Evolutionary conservation across 2,888 invertebrate species (phyloP).

Genomic region (Melitaea athalia): DNA sequence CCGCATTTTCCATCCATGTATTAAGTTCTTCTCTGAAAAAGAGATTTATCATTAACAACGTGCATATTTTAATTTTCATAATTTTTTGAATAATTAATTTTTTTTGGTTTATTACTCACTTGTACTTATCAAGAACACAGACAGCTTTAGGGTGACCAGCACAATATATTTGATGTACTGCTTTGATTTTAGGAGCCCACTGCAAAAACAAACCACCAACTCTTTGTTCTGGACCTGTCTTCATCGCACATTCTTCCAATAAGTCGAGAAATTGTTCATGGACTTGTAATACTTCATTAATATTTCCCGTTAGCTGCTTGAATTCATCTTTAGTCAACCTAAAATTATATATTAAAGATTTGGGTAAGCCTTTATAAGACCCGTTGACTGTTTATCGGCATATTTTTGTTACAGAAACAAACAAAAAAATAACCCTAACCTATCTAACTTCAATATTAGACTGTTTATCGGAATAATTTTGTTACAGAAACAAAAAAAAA

Average conservation of each 20-base stretch:
- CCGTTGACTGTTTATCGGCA: too few relatives aligned
- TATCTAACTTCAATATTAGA: too few relatives aligned
- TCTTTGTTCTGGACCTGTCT: constrained; percentile 88
- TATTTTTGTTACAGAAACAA: too few relatives aligned
- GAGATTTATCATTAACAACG: not conserved
- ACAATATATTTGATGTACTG: constrained; percentile 94
- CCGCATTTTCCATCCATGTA: constrained; percentile 93
- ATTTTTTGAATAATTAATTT: not conserved
- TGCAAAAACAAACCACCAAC: constrained; percentile 96
- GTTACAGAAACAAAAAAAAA: too few relatives aligned
- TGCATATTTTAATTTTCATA: too few relatives aligned
- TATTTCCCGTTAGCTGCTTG: constrained; percentile 92
- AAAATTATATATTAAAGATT: constrained; percentile 46
- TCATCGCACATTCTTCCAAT: constrained; percentile 89
- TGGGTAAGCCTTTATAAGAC: too few relatives aligned
- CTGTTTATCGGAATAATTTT: too few relatives aligned
- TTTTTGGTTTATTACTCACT: constrained; percentile 81
- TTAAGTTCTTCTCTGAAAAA: constrained; percentile 88
- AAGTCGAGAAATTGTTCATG: constrained; percentile 91
- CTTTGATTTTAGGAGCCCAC: constrained; percentile 90
- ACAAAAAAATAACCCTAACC: too few relatives aligned
- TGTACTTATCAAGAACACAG: constrained; percentile 94
- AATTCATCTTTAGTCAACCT: constrained; percentile 94
- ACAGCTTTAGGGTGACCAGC: constrained; percentile 97
- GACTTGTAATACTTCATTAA: constrained; percentile 91